Evolutionary conservation across 2,113 vertebrate species (phyloP).

Genomic region (Megaptera novaeangliae): DNA sequence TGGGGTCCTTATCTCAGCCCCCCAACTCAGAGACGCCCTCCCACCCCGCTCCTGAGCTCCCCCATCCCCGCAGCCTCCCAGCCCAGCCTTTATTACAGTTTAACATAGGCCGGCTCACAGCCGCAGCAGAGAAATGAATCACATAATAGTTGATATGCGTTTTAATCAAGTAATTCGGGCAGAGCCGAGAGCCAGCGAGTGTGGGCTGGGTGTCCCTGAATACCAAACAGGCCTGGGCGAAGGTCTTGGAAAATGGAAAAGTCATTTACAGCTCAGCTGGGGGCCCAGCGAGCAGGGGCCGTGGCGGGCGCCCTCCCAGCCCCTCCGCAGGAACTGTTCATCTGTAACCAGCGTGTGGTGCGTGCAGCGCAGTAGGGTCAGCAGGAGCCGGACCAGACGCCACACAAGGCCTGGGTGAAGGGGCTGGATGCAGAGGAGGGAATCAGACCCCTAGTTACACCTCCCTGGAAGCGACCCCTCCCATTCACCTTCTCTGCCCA

Average conservation of each 20-base stretch:
- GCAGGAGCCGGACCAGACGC: background rate
- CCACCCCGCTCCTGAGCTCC: background rate
- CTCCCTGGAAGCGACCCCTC: accelerated
- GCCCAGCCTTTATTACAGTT: constrained; percentile 73
- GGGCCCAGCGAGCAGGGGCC: constrained; percentile 53
- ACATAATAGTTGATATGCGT: constrained; percentile 84
- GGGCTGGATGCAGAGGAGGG: accelerated
- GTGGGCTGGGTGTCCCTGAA: constrained; percentile 78
- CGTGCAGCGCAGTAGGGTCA: background rate
- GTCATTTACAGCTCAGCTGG: constrained; percentile 86
- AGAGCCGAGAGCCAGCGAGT: constrained; percentile 76
- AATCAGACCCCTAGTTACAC: background rate
- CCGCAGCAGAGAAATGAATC: constrained; percentile 75
- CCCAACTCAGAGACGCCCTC: background rate
- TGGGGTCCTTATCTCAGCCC: background rate
- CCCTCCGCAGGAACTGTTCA: constrained; percentile 58
- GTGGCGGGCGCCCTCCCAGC: constrained; percentile 45
- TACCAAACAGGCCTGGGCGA: constrained; percentile 81
- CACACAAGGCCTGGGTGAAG: background rate
- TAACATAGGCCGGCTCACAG: constrained; percentile 74
- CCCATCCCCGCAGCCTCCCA: background rate
- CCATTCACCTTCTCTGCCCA: background rate
- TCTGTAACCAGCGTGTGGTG: constrained; percentile 61
- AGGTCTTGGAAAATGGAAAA: constrained; percentile 82
- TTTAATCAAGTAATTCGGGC: constrained; percentile 86